phyloP scores from a whole-genome alignment of 2,888 invertebrate species.

The Omphaloscelis lunosa region DNA sequence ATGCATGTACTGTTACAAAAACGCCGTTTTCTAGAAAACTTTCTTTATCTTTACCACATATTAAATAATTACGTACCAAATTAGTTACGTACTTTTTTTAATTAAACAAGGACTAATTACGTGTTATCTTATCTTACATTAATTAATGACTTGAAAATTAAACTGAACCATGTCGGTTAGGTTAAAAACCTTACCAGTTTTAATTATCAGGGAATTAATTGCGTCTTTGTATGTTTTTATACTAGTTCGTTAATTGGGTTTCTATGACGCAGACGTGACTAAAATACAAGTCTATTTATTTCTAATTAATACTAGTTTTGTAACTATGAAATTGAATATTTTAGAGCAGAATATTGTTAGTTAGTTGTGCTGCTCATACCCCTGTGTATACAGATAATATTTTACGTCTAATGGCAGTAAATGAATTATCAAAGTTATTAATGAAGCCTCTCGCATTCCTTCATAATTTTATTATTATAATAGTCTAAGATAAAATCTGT shows the following conservation, averaged over 20 bases:
- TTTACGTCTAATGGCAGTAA: not conserved
- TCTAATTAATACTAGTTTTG: constrained; percentile 21
- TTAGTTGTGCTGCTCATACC: not conserved
- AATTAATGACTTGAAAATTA: constrained; percentile 32
- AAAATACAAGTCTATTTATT: constrained; percentile 15
- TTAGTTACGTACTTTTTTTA: not conserved
- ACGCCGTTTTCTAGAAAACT: not conserved
- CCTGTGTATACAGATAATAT: not conserved
- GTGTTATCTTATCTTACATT: constrained; percentile 28
- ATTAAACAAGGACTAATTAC: constrained; percentile 5
- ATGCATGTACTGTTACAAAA: not conserved
- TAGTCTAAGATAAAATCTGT: constrained; percentile 10
- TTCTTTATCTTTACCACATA: not conserved
- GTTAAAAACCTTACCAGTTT: constrained; percentile 47
- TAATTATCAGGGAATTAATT: constrained; percentile 40
- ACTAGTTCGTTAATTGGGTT: constrained; percentile 43
- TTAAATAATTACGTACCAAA: not conserved
- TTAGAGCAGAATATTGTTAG: not conserved
- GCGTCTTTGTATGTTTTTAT: constrained; percentile 24
- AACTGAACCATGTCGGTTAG: constrained; percentile 42
- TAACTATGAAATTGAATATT: constrained; percentile 11
- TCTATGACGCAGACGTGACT: constrained; percentile 20
- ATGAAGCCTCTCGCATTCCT: constrained; percentile 11
- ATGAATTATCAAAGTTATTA: not conserved
- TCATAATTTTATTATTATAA: constrained; percentile 5